Evolutionary conservation across 2,797 vertebrate genomes (phyloP).

Genomic region (Psittacula derbiana): DNA sequence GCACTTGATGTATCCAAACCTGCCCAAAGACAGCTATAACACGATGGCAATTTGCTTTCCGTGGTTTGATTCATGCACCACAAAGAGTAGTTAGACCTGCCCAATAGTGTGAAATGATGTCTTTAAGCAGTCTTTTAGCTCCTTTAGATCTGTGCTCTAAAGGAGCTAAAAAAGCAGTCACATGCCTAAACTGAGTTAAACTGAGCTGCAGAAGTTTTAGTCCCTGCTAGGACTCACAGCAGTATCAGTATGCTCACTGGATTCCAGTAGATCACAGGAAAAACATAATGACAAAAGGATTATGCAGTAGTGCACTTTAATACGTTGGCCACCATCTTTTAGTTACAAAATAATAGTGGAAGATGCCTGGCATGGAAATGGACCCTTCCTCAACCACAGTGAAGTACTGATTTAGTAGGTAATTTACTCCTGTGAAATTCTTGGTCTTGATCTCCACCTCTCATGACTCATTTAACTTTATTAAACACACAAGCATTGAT

Average conservation of each 20-base stretch:
- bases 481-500: slow-evolving; percentile 20
- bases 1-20: neutral
- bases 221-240: neutral
- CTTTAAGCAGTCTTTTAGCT: neutral
- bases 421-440: neutral
- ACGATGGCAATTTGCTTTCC: neutral
- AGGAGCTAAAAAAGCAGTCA: neutral
- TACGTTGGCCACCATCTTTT: neutral
- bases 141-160: neutral
- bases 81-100: neutral
- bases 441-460: neutral
- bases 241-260: neutral
- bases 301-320: neutral
- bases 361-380: neutral
- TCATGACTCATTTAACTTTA: neutral
- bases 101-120: neutral
- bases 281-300: neutral
- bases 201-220: neutral
- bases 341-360: neutral
- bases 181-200: neutral
- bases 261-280: neutral
- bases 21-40: neutral
- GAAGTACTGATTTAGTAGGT: neutral
- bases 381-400: neutral
- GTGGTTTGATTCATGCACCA: neutral